Evolutionary conservation across 2,113 vertebrate genomes (phyloP).

Genomic region (Hydrolagus affinis): DNA sequence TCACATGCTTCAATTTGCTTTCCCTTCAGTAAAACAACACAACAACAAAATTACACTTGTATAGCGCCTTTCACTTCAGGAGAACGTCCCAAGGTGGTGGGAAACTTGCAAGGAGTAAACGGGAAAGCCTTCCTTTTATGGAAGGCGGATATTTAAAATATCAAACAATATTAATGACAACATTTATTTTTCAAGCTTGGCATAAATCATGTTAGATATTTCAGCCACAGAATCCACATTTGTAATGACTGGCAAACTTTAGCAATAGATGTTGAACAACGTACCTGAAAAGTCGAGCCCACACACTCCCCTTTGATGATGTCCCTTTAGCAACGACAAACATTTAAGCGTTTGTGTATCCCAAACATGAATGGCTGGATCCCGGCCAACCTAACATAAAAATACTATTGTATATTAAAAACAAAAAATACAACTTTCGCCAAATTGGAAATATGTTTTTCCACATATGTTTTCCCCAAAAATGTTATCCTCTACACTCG

Average conservation of each 20-base stretch:
- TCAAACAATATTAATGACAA: not conserved
- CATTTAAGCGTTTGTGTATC: conserved; percentile 87
- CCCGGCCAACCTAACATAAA: conserved; percentile 75
- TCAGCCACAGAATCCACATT: not conserved
- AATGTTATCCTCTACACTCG: too few relatives aligned
- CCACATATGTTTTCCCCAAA: too few relatives aligned
- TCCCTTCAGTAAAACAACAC: not conserved
- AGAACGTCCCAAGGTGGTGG: too few relatives aligned
- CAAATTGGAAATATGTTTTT: too few relatives aligned
- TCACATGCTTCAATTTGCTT: not conserved
- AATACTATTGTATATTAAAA: conserved; percentile 32
- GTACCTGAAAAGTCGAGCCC: conserved; percentile 89
- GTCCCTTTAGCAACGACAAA: conserved; percentile 80
- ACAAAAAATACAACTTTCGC: not conserved
- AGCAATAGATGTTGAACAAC: not conserved
- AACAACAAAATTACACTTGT: not conserved
- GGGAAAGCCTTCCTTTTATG: not conserved
- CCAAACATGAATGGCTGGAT: conserved; percentile 88
- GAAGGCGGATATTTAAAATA: too few relatives aligned
- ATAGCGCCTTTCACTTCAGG: too few relatives aligned
- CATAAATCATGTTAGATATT: not conserved
- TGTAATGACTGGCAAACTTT: not conserved
- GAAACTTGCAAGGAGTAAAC: not conserved
- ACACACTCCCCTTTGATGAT: conserved; percentile 88
- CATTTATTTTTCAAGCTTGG: not conserved